phyloP scores from a whole-genome alignment of 2,113 vertebrate genomes.

The Pundamilia nyererei region DNA sequence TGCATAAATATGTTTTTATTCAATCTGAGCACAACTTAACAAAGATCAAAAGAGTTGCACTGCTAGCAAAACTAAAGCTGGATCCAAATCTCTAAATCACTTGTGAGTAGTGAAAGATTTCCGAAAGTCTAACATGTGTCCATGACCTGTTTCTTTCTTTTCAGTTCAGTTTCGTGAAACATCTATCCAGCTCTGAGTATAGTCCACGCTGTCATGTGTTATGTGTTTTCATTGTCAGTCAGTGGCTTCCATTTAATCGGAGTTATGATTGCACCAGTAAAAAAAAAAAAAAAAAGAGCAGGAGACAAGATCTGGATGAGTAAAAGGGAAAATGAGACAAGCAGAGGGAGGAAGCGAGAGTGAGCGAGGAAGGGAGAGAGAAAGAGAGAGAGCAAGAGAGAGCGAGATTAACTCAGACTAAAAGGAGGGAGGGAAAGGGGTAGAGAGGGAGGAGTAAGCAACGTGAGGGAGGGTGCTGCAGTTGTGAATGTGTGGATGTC shows the following conservation, averaged over 20 bases:
- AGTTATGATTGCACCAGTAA: neutral
- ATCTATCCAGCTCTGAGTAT: neutral
- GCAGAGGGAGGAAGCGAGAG: neutral
- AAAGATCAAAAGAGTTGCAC: neutral
- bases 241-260: neutral
- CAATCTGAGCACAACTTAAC: neutral
- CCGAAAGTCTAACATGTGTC: rapidly evolving
- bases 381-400: neutral
- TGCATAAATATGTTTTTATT: neutral
- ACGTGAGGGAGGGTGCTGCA: slow-evolving; percentile 18
- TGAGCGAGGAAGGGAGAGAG: neutral
- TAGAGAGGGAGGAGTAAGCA: slow-evolving; percentile 47
- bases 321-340: neutral
- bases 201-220: neutral
- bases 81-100: neutral
- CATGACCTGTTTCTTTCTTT: neutral
- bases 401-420: neutral
- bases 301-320: slow-evolving; percentile 1
- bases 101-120: neutral
- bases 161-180: neutral
- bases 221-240: neutral
- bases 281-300: neutral
- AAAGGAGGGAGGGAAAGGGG: neutral
- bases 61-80: neutral
- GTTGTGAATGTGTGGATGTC: slow-evolving; percentile 19